Evolutionary conservation across 2,113 vertebrate species (phyloP), one percentile per base, ranked within the genome.

Genomic region (Empidonax traillii): DNA sequence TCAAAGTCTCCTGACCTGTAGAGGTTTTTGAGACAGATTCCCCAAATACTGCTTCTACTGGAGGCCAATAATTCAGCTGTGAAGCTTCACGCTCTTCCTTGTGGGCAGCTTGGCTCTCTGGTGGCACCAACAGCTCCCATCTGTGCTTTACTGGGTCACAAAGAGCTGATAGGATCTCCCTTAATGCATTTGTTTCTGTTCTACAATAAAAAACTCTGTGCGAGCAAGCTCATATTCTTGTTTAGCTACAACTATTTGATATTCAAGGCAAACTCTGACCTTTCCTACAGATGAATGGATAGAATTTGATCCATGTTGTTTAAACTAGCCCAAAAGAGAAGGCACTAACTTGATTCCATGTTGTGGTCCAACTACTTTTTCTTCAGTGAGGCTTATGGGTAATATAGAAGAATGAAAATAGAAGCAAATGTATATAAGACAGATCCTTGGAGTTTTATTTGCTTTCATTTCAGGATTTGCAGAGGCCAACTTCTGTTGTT

Each of bases 401-500:
- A 89, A 62, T 69, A 66, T 2, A 53, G 25, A 76, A 74, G 23
- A 81, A 65, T 9, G n/a, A 49, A 88, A 93, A 78, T n/a, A 85
- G 66, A 76, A 90, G 67, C 23, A 79, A 93, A 82, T 24, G 12
- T 53, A 47, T 59, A 81, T 85, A 63, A 89, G 24, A 72, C 22
- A 66, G 21, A 41, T 85, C 49, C n/a, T 86, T 81, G 35, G 35
- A 55, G 41, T 67, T 88, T 89, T 93, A 53, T 81, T 92, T 86
- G 12, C 63, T 96, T 94, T 93, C 80, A 61, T 71, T 92, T 73
- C 73, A 85, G 47, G 81, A 68, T 97, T 91, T 90, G 25, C 47
- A 81, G 75, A 79, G 59, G 25, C 33, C 27, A 73, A 30, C 31
- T 73, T 73, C 17, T 87, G n/a, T 43, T 91, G 67, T 33, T 2